Conservation (phyloP, 2,113 vertebrate species). For the Psilopsiagon aurifrons region DNA sequence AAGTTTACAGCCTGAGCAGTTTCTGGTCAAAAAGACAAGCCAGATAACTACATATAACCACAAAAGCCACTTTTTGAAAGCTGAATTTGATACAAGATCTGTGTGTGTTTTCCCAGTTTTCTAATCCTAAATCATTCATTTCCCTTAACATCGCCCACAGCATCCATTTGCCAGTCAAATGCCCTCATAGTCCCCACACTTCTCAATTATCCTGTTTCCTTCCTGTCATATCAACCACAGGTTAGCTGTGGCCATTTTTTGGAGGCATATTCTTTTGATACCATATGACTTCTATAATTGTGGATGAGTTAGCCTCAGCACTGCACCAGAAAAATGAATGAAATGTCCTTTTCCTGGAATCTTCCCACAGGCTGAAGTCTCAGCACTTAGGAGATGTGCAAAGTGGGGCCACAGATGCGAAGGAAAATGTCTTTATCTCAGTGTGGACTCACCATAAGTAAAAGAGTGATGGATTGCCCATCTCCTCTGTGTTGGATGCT, state of each 20-base stretch:
- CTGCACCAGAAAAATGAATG: not conserved
- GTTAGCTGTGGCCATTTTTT: not conserved
- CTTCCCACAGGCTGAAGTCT: not conserved
- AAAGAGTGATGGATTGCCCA: not conserved
- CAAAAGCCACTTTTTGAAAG: conserved; percentile 33
- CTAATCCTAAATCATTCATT: conserved; percentile 1
- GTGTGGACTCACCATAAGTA: not conserved
- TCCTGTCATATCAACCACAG: not conserved
- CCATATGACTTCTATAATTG: not conserved
- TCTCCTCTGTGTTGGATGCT: rapidly evolving
- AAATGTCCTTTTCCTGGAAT: not conserved
- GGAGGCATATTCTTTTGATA: not conserved
- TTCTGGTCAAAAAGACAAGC: conserved; percentile 19
- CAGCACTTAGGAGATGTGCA: not conserved
- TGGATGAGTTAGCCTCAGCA: not conserved
- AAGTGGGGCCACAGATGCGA: not conserved
- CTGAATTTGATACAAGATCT: not conserved
- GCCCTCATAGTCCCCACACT: not conserved
- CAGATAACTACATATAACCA: not conserved
- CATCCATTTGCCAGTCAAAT: not conserved
- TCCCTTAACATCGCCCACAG: conserved; percentile 2
- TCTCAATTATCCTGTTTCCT: not conserved
- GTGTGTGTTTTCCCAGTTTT: not conserved
- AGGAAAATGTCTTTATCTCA: not conserved
- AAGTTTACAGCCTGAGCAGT: not conserved